Evolutionary conservation across 2,113 vertebrate genomes (phyloP).

Genomic region (Micromys minutus): DNA sequence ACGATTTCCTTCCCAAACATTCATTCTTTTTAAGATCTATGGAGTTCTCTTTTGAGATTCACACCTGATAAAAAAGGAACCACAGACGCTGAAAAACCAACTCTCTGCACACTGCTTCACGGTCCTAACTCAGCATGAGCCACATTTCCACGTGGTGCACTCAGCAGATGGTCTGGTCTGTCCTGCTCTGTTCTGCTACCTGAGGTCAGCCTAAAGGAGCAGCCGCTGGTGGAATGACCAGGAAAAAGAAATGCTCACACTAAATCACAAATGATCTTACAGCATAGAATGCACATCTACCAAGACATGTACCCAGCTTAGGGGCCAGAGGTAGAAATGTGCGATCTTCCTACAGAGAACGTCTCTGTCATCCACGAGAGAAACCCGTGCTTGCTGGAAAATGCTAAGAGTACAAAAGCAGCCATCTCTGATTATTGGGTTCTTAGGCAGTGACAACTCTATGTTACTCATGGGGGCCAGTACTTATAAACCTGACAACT

Average conservation of each 20-base stretch:
- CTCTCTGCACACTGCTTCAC: not conserved
- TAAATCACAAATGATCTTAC: not conserved
- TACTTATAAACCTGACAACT: not conserved
- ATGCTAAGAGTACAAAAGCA: not conserved
- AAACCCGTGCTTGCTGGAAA: not conserved
- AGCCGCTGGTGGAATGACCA: not conserved
- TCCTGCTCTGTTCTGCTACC: not conserved
- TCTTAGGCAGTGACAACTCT: not conserved
- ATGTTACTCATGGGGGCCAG: not conserved
- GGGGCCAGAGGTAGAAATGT: not conserved
- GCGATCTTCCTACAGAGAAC: not conserved
- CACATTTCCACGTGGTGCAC: not conserved
- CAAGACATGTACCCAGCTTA: not conserved
- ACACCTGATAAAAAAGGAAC: conserved; percentile 40
- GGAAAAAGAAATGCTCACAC: not conserved
- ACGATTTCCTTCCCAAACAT: not conserved
- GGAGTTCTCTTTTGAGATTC: not conserved
- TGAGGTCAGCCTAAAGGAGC: not conserved
- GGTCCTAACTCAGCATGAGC: not conserved
- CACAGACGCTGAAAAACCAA: too few relatives aligned
- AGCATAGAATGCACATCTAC: not conserved
- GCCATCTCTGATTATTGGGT: not conserved
- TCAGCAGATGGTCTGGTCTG: not conserved
- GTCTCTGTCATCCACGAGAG: not conserved
- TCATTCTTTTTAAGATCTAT: too few relatives aligned